Evolutionary conservation across 2,113 vertebrate genomes (phyloP), one percentile per base, ranked within the genome.

Genomic region (Notarius lentiginosus): DNA sequence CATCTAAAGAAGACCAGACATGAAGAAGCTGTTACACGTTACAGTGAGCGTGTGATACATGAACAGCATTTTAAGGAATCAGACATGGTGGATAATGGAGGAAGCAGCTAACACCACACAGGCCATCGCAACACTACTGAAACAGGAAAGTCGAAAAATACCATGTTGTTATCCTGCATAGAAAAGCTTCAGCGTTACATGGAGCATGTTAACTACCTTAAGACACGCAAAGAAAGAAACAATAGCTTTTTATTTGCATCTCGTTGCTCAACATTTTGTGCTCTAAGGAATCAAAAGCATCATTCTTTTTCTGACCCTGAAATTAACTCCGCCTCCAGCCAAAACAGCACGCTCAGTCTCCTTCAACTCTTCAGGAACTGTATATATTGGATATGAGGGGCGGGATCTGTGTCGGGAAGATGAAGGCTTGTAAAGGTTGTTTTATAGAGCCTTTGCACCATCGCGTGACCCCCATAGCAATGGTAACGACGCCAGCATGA

Each of bases 11-110:
- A 18, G 61, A 70, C 53, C 72, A 87, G 81, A 77, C 72, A 79
- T 56, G 81, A 41, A 63, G 79, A 53, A 66, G 86, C 86, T 73
- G 68, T 87, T 87, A 87, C 47, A 83, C 68, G 80, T 87, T 83
- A 83, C 81, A 76, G 49, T 66, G 49, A 87, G 60, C 86, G 15
- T 66, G 75, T 77, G 70, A 75, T 76, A 76, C 53, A 73, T 75
- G 83, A 47, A 84, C 77, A 73, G 85, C 65, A 72, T 73, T 73
- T 76, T 61, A 83, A 65, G n/a, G 58, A 76, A 87, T 77, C 60
- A 24, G 81, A 68, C 70, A 55, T 61, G 79, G 18, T 61, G 79
- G 70, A 83, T 83, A 87, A 87, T 83, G 20, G 86, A 49, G 60
- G 49, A 73, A 47, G 72, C 14, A 47, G 49, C 10, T 20, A 34